phyloP scores from a whole-genome alignment of 2,113 vertebrate species.

The Helogale parvula region DNA sequence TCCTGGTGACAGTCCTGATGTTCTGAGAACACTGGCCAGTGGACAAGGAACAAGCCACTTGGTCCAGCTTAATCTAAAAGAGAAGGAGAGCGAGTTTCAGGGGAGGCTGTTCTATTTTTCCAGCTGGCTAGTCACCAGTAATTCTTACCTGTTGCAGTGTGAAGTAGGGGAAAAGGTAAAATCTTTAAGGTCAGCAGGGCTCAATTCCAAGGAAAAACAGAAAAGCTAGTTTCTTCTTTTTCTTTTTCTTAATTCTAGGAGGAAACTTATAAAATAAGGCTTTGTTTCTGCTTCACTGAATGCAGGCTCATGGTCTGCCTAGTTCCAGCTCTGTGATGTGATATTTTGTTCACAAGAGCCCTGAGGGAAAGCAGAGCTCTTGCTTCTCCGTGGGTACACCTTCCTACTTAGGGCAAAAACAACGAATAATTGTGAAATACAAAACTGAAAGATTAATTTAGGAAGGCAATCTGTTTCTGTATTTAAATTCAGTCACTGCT shows the following conservation, averaged over 20 bases:
- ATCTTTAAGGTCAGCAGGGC: constrained; percentile 52
- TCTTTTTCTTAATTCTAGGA: background rate
- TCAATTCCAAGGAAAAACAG: constrained; percentile 57
- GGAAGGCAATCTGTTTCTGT: background rate
- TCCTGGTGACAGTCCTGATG: background rate
- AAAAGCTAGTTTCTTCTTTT: constrained; percentile 35
- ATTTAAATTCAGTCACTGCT: background rate
- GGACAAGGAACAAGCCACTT: background rate
- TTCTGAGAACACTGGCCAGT: background rate
- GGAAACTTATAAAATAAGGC: constrained; percentile 48
- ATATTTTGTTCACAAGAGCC: constrained; percentile 29
- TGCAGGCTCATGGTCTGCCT: constrained; percentile 17
- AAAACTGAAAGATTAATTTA: constrained; percentile 36
- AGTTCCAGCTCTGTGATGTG: background rate
- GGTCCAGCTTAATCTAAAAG: background rate
- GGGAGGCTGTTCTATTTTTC: background rate
- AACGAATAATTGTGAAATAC: constrained; percentile 31
- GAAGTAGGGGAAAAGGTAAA: constrained; percentile 45
- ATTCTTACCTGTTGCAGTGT: constrained; percentile 54
- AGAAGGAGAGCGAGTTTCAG: background rate
- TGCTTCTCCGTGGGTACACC: background rate
- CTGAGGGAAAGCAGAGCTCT: background rate
- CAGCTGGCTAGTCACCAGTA: background rate
- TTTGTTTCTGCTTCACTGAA: constrained; percentile 60
- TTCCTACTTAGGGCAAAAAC: constrained; percentile 24